Conservation (phyloP, 2,113 vertebrate species). For the Lucifuga dentata region DNA sequence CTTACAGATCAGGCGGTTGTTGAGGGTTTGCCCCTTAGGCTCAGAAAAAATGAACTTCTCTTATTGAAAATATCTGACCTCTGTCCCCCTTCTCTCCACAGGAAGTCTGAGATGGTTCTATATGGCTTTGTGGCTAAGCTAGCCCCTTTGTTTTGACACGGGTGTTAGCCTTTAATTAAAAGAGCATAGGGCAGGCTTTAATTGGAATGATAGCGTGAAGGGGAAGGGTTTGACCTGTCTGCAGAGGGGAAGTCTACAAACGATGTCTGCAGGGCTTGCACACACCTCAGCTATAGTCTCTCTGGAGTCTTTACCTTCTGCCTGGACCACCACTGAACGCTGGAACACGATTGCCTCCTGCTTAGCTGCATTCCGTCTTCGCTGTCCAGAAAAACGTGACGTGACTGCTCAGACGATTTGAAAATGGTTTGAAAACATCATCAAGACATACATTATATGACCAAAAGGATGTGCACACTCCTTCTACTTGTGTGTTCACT, state of each 20-base stretch:
- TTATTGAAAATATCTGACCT: conserved; percentile 49
- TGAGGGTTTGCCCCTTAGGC: conserved; percentile 44
- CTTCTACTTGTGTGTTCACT: no score
- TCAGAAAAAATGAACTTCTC: conserved; percentile 45
- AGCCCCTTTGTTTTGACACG: conserved; percentile 41
- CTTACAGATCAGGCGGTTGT: conserved; percentile 29
- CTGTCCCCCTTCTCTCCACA: conserved; percentile 24
- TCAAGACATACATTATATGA: not conserved
- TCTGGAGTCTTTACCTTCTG: conserved; percentile 43
- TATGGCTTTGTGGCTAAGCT: conserved; percentile 39
- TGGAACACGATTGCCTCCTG: conserved; percentile 30
- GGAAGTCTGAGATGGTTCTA: conserved; percentile 36
- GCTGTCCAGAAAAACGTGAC: conserved; percentile 23
- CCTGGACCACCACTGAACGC: conserved; percentile 25
- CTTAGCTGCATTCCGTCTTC: conserved; percentile 37
- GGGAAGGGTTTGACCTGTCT: conserved; percentile 39
- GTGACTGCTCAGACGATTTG: conserved; percentile 7
- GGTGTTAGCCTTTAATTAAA: conserved; percentile 66
- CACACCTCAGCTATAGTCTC: conserved; percentile 29
- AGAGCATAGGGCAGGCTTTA: conserved; percentile 48
- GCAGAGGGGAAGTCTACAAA: conserved; percentile 23
- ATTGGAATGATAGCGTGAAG: conserved; percentile 52
- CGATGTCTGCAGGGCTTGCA: conserved; percentile 39
- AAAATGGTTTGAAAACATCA: conserved; percentile 17
- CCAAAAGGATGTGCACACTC: no score